Base-by-base conservation (phyloP, 2,797 vertebrate genomes). In the Erithacus rubecula region DNA sequence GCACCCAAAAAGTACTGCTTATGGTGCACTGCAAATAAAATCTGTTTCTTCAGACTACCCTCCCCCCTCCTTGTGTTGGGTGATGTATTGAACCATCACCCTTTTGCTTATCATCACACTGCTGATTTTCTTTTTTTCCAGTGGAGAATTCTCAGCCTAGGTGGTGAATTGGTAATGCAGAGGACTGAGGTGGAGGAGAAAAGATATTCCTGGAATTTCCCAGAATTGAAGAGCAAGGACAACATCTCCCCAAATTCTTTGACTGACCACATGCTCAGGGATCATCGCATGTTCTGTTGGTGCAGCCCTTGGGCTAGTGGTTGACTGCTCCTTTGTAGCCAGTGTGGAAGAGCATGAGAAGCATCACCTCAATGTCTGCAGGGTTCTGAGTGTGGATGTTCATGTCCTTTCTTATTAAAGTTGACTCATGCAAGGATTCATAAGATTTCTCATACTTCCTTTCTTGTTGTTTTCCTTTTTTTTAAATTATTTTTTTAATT, bases 231-330 rank as follows among this genome's bases (percentile, higher is more conserved):
- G 41, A 65, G 26, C 11, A 14, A 77, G 49, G 29, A 8, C 44
- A 67, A 15, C 1, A 2, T 64, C 32, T 68, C 70, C 64, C 56
- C 46, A 22, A 90, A 55, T 75, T 69, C 49, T 90, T 88, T 39
- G 32, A 36, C 44, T 4, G 9, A 41, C 13, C 4, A 1, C 4
- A 3, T 0, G 2, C 20, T 74, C 4, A 11, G 55, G 21, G 19
- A n/a, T 74, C 52, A 17, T 11, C 39, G 77, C 1, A 0, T 15
- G 26, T n/a, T 19, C 2, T 6, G 3, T 19, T 44, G 72, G 13
- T 84, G 49, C 37, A n/a, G 2, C 36, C 47, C 27, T 22, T 29
- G 49, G 67, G 53, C n/a, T 46, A 12, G 20, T 32, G 41, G 18
- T 30, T 37, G 29, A 0, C 39, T 71, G 41, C 30, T 80, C 10